phyloP scores from a whole-genome alignment of 2,888 invertebrate species.

The Tinea semifulvella region DNA sequence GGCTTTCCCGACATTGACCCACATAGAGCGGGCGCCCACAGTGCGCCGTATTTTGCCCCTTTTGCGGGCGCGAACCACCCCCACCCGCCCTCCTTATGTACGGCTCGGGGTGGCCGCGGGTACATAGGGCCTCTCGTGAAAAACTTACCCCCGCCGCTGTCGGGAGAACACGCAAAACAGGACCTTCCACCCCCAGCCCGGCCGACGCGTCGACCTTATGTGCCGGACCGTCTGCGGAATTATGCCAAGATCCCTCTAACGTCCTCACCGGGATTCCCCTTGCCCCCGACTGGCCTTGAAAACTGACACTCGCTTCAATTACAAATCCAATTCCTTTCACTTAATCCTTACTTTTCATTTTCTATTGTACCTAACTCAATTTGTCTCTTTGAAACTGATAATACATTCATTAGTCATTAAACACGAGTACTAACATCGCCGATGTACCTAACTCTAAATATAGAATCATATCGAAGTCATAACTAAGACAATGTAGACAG shows the following conservation, averaged over 20 bases:
- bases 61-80: conserved; percentile 67
- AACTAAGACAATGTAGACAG: no score
- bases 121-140: conserved; percentile 49
- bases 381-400: no score
- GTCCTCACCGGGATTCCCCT: conserved; percentile 38
- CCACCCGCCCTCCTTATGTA: conserved; percentile 60
- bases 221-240: conserved; percentile 23
- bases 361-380: no score
- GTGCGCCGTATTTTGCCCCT: conserved; percentile 68
- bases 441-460: no score
- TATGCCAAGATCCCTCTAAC: conserved; percentile 37
- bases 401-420: no score
- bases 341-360: no score
- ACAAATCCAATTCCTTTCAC: not conserved
- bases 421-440: no score
- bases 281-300: conserved; percentile 36
- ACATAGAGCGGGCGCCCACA: conserved; percentile 66
- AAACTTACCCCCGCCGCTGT: conserved; percentile 60
- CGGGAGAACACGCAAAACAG: conserved; percentile 63
- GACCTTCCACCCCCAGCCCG: conserved; percentile 55
- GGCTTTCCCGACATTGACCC: conserved; percentile 70
- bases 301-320: conserved; percentile 25
- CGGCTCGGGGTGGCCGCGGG: conserved; percentile 59
- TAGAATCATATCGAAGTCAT: no score
- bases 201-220: conserved; percentile 47